Conservation (phyloP, 2,797 vertebrate genomes). For the Urophycis tenuis region DNA sequence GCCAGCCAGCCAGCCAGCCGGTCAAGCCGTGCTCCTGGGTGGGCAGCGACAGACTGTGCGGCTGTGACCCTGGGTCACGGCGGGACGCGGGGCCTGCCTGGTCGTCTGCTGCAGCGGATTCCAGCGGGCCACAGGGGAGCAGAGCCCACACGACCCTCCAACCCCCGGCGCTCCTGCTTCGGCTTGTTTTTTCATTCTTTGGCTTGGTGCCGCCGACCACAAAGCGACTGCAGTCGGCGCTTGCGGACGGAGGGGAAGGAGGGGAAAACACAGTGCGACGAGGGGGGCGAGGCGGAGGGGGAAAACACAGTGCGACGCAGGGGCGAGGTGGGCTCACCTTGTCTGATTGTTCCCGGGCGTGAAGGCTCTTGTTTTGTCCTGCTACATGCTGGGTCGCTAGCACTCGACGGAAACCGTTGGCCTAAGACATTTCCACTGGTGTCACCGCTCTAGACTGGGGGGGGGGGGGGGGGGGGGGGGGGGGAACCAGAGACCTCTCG, state of each 20-base stretch:
- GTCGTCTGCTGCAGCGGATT: conserved; percentile 32
- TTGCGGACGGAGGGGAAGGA: too few relatives aligned
- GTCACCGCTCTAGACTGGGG: conserved; percentile 67
- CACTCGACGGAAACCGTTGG: conserved; percentile 46
- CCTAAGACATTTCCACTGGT: conserved; percentile 43
- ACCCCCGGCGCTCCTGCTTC: neutral
- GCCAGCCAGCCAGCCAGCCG: conserved; percentile 49
- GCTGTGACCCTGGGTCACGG: conserved; percentile 60
- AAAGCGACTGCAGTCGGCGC: too few relatives aligned
- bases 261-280: too few relatives aligned
- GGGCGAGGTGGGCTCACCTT: conserved; percentile 45
- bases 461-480: conserved; percentile 69
- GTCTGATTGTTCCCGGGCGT: conserved; percentile 68
- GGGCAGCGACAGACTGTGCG: conserved; percentile 61
- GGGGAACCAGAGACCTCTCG: conserved; percentile 24
- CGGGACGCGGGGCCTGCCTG: conserved; percentile 13
- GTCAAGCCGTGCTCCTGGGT: conserved; percentile 59
- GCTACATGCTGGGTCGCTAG: conserved; percentile 67
- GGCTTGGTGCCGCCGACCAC: neutral
- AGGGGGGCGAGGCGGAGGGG: neutral
- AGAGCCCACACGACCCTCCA: too few relatives aligned
- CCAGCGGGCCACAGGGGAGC: conserved; percentile 12
- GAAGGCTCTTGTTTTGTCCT: conserved; percentile 75
- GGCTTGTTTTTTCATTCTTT: neutral
- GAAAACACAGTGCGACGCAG: neutral